These are phyloP conservation scores for Corvus hawaiiensis DNA, from an alignment of 2,113 vertebrate genomes.

Conservation along the genomic window DNA sequence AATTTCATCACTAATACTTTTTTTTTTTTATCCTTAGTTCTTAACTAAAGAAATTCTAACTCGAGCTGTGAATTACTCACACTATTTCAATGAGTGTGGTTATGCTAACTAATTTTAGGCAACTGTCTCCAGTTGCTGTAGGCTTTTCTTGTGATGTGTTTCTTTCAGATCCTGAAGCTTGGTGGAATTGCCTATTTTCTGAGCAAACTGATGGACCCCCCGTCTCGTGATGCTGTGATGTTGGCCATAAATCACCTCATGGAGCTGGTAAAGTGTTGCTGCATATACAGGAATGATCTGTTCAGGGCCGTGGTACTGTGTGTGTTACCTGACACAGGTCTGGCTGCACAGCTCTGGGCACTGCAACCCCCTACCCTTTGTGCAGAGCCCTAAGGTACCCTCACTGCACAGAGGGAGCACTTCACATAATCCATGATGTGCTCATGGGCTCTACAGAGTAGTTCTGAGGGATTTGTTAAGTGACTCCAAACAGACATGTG, in stretches of 20 bases:
- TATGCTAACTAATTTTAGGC: not conserved
- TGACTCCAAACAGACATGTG: accelerated
- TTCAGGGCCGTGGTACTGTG: not conserved
- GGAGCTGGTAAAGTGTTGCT: conserved; percentile 81
- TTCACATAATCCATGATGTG: accelerated
- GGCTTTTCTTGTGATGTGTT: not conserved
- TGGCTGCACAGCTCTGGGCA: not conserved
- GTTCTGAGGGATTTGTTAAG: not conserved
- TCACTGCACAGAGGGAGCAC: not conserved
- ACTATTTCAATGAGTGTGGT: not conserved
- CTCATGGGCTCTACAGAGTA: not conserved
- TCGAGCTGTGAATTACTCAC: not conserved
- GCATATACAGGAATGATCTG: not conserved
- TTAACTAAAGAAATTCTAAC: not conserved
- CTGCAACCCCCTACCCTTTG: accelerated
- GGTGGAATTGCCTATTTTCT: conserved; percentile 89
- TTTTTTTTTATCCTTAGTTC: not conserved
- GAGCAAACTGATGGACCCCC: conserved; percentile 88
- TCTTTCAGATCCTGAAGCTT: conserved; percentile 86
- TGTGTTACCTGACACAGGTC: not conserved
- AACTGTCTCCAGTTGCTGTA: not conserved
- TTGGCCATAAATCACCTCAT: conserved; percentile 89
- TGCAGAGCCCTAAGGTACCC: accelerated
- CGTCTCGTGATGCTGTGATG: conserved; percentile 79
- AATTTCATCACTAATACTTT: not conserved